phyloP scores from a whole-genome alignment of 2,797 vertebrate species.

The Xenentodon cancila region DNA sequence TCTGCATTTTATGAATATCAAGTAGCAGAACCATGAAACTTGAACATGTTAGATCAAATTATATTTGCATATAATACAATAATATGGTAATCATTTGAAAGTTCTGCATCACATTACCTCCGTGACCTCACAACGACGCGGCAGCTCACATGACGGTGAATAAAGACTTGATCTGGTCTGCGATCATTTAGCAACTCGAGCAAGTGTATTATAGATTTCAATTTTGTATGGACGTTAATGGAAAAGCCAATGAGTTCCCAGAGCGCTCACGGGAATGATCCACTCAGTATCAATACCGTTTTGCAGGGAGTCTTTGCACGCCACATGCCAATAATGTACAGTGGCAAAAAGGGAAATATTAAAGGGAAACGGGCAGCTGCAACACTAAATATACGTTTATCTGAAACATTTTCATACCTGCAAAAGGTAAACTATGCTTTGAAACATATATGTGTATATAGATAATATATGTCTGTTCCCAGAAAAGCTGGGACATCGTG shows the following conservation, averaged over 20 bases:
- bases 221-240: constrained; percentile 20
- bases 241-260: constrained; percentile 24
- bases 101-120: constrained; percentile 5
- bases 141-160: constrained; percentile 8
- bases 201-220: constrained; percentile 16
- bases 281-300: constrained; percentile 18
- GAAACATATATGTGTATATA: too few species aligned
- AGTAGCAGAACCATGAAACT: constrained; percentile 13
- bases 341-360: not conserved
- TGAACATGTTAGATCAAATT: constrained; percentile 3
- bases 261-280: constrained; percentile 15
- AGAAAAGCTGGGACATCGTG: too few species aligned
- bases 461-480: too few species aligned
- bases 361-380: not conserved
- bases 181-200: constrained; percentile 28
- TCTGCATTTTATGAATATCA: constrained; percentile 10
- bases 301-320: constrained; percentile 5
- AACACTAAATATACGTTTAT: not conserved
- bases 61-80: constrained; percentile 9
- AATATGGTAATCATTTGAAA: constrained; percentile 21
- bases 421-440: too few species aligned
- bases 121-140: constrained; percentile 1
- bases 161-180: constrained; percentile 11
- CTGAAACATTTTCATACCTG: not conserved
- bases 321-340: not conserved